Base-by-base conservation (phyloP, 2,888 invertebrate species). In the Sminthurinus aureus region DNA sequence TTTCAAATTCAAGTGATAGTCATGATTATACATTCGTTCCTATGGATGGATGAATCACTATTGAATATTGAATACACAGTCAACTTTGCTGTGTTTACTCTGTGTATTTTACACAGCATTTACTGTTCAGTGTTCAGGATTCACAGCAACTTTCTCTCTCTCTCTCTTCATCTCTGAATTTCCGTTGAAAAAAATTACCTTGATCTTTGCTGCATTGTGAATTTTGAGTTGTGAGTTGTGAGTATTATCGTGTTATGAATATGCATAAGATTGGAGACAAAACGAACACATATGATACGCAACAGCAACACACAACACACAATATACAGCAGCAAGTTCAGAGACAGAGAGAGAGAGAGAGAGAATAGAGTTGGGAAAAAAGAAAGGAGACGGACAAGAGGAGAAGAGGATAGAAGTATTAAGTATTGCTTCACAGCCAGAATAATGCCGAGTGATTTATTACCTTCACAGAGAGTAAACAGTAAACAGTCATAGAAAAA, bases 401-500 rank as follows among this genome's bases (percentile, higher is more conserved):
- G 58, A 77, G n/a, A 38, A 67, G 26, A 67, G 67, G 79, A 67
- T 66, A 79, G 52, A 52, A 76, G 76, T 58, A 38, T 13, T 38
- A 20, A 78, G 78, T 78, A 79, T 79, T 79, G 79, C 79, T 79
- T 66, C 78, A 26, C 24, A 26, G 24, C 22, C n/a, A 76, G 78
- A 78, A 80, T 80, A 80, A 80, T 80, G 50, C 79, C 24, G 71
- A 71, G 71, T 80, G 80, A 80, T 80, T 80, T 80, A 80, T 80
- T 80, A 67, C 80, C 80, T 80, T 80, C 80, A 80, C 71, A 71
- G 71, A 80, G 71, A 80, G 80, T 80, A 80, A 80, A 80, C 80
- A 80, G 80, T 80, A 80, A 80, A 80, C 80, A 80, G 80, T 80
- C 67, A 67, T 18, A 80, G 71, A 67, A 58, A 26, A 26, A 22